Conservation (phyloP, 2,113 vertebrate genomes). For the Bostrychus sinensis region DNA sequence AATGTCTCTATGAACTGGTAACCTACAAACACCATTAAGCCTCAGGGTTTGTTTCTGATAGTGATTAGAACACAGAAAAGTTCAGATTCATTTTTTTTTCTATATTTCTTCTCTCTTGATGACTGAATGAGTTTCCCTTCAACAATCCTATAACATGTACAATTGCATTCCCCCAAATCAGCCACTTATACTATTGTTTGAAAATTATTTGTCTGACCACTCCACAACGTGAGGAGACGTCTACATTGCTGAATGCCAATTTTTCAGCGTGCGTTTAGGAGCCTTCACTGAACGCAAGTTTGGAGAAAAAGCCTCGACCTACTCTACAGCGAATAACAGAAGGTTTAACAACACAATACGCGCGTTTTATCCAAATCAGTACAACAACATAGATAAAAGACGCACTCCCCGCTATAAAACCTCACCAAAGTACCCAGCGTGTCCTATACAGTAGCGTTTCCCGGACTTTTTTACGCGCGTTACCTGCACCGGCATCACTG, state of each 20-base stretch:
- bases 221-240: neutral
- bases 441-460: neutral
- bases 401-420: neutral
- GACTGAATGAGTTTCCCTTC: neutral
- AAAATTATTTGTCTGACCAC: no score
- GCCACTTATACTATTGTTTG: no score
- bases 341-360: no score
- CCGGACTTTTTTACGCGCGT: slow-evolving; percentile 44
- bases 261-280: neutral
- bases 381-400: neutral
- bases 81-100: no score
- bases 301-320: neutral
- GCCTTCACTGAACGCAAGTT: neutral
- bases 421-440: neutral
- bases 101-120: neutral
- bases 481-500: slow-evolving; percentile 78
- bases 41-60: slow-evolving; percentile 38
- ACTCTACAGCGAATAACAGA: no score
- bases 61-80: slow-evolving; percentile 20
- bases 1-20: slow-evolving; percentile 55
- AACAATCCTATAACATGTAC: neutral
- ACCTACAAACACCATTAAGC: slow-evolving; percentile 76
- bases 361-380: neutral
- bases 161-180: no score
- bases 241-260: neutral